Percentiles rank a stretch among this genome's conserved stretches.
phyloP scores from a whole-genome alignment of 2,113 vertebrate genomes.

The Podiceps cristatus region DNA sequence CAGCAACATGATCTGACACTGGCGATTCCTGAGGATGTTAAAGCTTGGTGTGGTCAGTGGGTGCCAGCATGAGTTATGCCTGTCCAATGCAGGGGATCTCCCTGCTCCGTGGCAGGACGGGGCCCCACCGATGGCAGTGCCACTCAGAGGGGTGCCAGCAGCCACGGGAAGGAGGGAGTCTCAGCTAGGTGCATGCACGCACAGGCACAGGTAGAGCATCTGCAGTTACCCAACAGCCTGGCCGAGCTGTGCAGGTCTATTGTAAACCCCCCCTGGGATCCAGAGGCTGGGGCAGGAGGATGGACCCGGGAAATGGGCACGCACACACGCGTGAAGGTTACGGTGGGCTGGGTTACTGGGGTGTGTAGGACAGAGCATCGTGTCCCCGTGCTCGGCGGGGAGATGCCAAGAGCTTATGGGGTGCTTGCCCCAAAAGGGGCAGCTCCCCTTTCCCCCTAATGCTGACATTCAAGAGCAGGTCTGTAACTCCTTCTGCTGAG shows the following conservation, averaged over 20 bases:
- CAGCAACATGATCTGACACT: background rate
- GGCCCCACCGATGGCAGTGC: background rate
- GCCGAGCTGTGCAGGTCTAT: rapidly evolving
- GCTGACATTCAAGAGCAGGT: background rate
- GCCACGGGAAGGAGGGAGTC: background rate
- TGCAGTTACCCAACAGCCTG: background rate
- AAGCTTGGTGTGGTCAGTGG: background rate
- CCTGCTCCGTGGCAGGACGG: background rate
- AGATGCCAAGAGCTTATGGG: background rate
- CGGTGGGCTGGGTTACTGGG: background rate
- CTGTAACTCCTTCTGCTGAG: background rate
- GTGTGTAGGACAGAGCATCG: background rate
- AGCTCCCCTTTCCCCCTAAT: background rate
- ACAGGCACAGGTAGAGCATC: background rate
- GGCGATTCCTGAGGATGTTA: rapidly evolving
- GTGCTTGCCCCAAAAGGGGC: background rate
- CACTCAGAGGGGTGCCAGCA: background rate
- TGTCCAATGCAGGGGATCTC: background rate
- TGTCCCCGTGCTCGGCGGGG: rapidly evolving
- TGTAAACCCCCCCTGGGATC: background rate
- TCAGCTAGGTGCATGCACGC: background rate
- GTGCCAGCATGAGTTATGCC: background rate
- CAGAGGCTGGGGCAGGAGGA: background rate
- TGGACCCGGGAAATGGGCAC: background rate
- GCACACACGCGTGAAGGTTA: rapidly evolving